Base-by-base conservation (phyloP, 2,888 invertebrate species). In the Brachynemurus nebulosus region DNA sequence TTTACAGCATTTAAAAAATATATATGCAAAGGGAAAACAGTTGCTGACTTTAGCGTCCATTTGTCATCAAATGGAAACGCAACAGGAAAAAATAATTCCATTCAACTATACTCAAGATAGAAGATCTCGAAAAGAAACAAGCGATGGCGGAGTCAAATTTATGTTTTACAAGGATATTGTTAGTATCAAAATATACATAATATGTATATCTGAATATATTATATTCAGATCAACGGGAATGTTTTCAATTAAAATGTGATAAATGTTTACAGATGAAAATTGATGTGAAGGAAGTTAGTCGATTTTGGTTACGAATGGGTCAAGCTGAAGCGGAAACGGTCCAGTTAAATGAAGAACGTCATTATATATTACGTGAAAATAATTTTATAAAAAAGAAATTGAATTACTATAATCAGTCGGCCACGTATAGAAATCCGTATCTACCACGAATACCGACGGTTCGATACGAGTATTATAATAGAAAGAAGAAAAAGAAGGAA, bases 11-110 rank as follows among this genome's bases (percentile, higher is more conserved):
- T 62, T 80, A 1, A 67, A 75, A 53, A 62, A 61, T n/a, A 58
- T 73, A 2, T 61, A 68, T 27, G 63, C 64, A 18, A 79, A 77
- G 55, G 70, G 79, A 4, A 67, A 73, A 47, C 71, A 70, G 16
- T 62, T 84, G n/a, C 55, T 73, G 21, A 74, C 76, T 51, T 58
- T 83, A 45, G 65, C 72, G 0, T 68, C 70, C 27, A 72, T 80
- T 42, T 85, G 83, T 51, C 64, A 71, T 39, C 80, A 79, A 56
- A 71, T 78, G 47, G 83, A 84, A 57, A 74, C 75, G 0, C 67
- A 72, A 37, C 65, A 69, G 0, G 78, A 79, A 52, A 70, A 72
- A 53, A 59, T 69, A 35, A 49, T 66, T 20, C 63, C 67, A 3
- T 62, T 60, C 52, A 59, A 42, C 6, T 11, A 42, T 1, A 14